A percentile compares a stretch with the other conserved stretches of the same genome.
Evolutionary conservation across 2,888 invertebrate species (phyloP).

Genomic region (Dryobota labecula): DNA sequence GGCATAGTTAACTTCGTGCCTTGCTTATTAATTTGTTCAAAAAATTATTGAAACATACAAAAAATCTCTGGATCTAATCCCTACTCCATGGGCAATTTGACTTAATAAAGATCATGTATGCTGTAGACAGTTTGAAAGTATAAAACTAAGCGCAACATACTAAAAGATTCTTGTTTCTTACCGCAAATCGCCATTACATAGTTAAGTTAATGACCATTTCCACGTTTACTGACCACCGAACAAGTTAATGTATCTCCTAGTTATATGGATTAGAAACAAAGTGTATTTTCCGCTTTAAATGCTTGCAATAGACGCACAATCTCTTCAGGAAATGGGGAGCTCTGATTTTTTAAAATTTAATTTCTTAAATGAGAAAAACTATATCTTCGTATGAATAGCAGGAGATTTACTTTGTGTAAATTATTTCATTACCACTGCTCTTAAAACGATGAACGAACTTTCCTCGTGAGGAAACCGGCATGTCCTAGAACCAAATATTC

Average conservation of each 20-base stretch:
- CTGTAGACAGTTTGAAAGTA: slow-evolving; percentile 41
- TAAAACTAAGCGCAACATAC: slow-evolving; percentile 52
- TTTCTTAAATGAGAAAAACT: neutral
- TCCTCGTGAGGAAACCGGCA: no score
- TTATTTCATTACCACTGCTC: no score
- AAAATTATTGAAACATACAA: neutral
- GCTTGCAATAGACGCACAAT: neutral
- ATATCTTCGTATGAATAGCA: no score
- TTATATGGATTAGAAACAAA: slow-evolving; percentile 36
- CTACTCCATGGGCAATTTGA: slow-evolving; percentile 15
- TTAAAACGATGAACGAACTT: no score
- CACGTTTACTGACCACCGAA: slow-evolving; percentile 48
- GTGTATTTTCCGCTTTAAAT: slow-evolving; percentile 1
- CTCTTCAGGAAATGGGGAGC: neutral
- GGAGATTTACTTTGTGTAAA: no score
- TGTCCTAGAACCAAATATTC: no score
- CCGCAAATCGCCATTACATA: slow-evolving; percentile 59
- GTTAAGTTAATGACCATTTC: slow-evolving; percentile 61
- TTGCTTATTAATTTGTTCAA: neutral
- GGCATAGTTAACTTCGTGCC: slow-evolving; percentile 20
- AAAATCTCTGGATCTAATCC: neutral
- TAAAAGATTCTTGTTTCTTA: slow-evolving; percentile 47
- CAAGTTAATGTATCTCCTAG: slow-evolving; percentile 41
- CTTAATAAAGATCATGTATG: slow-evolving; percentile 26
- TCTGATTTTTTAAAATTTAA: no score